Evolutionary conservation across 1,140 invertebrate genomes (phyloP).

Genomic region (Anoplolepis gracilipes): DNA sequence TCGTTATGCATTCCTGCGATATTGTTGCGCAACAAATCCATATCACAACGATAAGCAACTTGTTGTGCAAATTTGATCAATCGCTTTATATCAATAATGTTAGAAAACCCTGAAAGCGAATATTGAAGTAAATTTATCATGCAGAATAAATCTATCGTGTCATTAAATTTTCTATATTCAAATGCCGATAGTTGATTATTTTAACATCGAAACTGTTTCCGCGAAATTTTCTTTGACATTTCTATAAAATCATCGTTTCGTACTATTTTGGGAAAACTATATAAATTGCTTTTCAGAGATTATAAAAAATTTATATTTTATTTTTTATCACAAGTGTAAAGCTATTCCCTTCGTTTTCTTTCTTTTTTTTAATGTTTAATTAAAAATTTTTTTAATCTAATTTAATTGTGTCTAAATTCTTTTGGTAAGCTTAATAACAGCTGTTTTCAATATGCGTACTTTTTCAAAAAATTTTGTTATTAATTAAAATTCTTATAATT

Average conservation of each 20-base stretch:
- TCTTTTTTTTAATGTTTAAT: neutral
- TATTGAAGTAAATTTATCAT: slow-evolving; percentile 31
- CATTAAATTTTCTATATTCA: neutral
- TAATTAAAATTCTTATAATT: neutral
- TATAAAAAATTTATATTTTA: neutral
- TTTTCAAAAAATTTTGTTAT: neutral
- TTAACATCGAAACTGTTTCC: neutral
- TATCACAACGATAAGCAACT: slow-evolving; percentile 54
- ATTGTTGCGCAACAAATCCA: slow-evolving; percentile 40
- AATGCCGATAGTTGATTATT: neutral
- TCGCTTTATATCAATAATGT: slow-evolving; percentile 47
- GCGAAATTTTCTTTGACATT: neutral
- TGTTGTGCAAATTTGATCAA: neutral
- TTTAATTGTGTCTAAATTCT: neutral
- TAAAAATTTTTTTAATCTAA: no score
- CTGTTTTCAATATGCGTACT: neutral
- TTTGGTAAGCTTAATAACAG: neutral
- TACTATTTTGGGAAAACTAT: slow-evolving; percentile 17
- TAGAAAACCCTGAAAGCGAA: neutral
- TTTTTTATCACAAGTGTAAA: neutral
- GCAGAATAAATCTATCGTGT: slow-evolving; percentile 8
- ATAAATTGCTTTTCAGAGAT: neutral
- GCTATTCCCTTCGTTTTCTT: neutral
- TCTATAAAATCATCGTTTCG: neutral
- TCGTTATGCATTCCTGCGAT: slow-evolving; percentile 34